A percentile compares a stretch with the other conserved stretches of the same genome.
Evolutionary conservation across 2,797 vertebrate genomes (phyloP).

Genomic region (Microctenopoma lineatum): DNA sequence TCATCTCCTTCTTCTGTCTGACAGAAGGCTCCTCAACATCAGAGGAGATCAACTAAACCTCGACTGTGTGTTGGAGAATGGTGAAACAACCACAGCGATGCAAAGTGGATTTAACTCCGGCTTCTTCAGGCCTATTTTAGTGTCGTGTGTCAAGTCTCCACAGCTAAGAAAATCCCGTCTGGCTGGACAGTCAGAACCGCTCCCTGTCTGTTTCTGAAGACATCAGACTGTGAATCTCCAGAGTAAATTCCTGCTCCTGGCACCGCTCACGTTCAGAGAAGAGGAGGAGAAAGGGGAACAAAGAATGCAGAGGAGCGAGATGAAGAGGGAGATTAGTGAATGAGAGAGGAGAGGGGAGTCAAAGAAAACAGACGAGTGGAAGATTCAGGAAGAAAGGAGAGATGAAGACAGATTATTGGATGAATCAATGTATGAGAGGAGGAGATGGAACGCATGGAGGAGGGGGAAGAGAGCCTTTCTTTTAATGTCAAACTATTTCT

Average conservation of each 20-base stretch:
- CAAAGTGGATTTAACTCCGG: constrained; percentile 54
- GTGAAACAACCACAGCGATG: constrained; percentile 35
- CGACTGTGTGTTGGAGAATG: constrained; percentile 28
- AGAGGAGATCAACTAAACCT: constrained; percentile 49
- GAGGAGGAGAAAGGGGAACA: constrained; percentile 23
- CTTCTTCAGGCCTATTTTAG: constrained; percentile 57
- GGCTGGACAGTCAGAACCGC: constrained; percentile 60
- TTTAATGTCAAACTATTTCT: background rate
- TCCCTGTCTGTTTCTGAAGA: constrained; percentile 28
- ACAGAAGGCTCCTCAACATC: constrained; percentile 61
- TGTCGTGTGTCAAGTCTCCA: constrained; percentile 57
- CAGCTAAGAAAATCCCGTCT: constrained; percentile 51
- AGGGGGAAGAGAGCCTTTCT: background rate
- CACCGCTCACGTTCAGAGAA: constrained; percentile 14
- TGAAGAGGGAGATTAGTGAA: constrained; percentile 52
- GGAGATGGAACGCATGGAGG: background rate
- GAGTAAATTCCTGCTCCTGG: constrained; percentile 61
- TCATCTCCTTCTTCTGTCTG: constrained; percentile 69
- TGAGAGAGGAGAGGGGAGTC: constrained; percentile 25
- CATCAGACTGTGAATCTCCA: constrained; percentile 42
- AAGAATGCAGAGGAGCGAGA: constrained; percentile 21
- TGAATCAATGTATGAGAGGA: background rate
- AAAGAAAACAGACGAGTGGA: constrained; percentile 10
- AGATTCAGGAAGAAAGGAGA: constrained; percentile 3
- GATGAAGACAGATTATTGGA: constrained; percentile 23